Evolutionary conservation across 2,888 invertebrate genomes (phyloP), one percentile per base, ranked within the genome.

Genomic region (Poecilus cupreus): DNA sequence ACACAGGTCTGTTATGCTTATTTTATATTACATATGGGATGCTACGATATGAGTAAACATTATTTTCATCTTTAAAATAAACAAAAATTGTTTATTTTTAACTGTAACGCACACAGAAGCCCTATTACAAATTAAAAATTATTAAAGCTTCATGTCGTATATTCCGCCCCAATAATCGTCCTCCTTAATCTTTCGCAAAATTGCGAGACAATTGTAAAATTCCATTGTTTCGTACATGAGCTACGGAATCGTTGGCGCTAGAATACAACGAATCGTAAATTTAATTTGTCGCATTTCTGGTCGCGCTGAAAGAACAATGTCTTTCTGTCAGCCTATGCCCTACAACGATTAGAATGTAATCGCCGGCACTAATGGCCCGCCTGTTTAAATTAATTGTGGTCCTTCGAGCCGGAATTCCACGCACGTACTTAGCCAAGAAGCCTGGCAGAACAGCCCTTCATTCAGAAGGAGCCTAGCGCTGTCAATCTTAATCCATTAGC

Each of bases 281-380:
- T 49, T 37, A 76, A 76, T 76, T 51, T 57, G 54, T 43, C 72
- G 72, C 72, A 72, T 72, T 72, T 54, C 76, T n/a, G 22, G 32
- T 11, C 5, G 39, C 43, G 64, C 32, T 77, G 77, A 39, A 77
- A 77, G 77, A 60, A 77, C 60, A 77, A 77, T 64, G 60, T 57
- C 60, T 77, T 74, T 22, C 57, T 24, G 39, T 60, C 64, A 6
- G 22, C 26, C 13, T 46, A 49, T 60, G 32, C 51, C 54, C 49
- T 75, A 51, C 51, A 10, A 16, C 77, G 77, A 77, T 77, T 77
- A 77, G 77, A 77, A 77, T 39, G 77, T 77, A 77, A 77, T 77
- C 60, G 39, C 46, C 46, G 39, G 57, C 60, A 57, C 77, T 77
- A 77, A 77, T 77, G 64, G 43, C 46, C 8, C 24, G 22, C 43